Evolutionary conservation across 2,113 vertebrate species (phyloP).

Genomic region (Pampusana beccarii): DNA sequence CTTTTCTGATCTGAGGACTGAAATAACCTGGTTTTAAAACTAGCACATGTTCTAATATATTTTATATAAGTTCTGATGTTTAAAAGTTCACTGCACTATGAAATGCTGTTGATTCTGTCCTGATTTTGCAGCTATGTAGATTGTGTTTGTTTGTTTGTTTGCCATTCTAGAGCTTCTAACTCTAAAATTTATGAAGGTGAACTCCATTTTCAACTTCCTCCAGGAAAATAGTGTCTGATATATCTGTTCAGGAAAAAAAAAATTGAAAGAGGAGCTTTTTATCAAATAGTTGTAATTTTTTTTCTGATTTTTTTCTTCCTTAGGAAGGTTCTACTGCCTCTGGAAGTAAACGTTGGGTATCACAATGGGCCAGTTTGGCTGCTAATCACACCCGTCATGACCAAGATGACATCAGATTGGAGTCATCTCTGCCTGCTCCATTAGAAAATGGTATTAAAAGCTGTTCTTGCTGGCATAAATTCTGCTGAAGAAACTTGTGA

Average conservation of each 20-base stretch:
- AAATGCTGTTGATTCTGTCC: neutral
- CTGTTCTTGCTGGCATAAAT: neutral
- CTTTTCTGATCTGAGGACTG: neutral
- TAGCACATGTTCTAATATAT: neutral
- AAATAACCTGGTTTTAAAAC: neutral
- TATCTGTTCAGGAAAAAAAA: neutral
- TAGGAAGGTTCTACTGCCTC: conserved; percentile 78
- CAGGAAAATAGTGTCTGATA: neutral
- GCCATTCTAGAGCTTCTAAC: neutral
- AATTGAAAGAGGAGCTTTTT: neutral
- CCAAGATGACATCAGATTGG: conserved; percentile 85
- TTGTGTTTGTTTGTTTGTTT: neutral
- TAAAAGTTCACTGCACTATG: neutral
- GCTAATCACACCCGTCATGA: conserved; percentile 94
- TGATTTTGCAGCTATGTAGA: neutral
- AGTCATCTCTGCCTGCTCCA: conserved; percentile 78
- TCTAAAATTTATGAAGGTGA: neutral
- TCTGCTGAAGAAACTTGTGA: neutral
- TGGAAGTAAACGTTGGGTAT: conserved; percentile 92
- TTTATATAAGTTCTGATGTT: neutral
- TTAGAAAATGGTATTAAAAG: conserved; percentile 86
- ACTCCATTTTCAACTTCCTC: neutral
- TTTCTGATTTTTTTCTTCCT: conserved; percentile 20
- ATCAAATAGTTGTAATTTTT: neutral
- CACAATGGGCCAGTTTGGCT: conserved; percentile 95